Conservation (phyloP, 2,888 invertebrate genomes). For the Macroteleia sp. region DNA sequence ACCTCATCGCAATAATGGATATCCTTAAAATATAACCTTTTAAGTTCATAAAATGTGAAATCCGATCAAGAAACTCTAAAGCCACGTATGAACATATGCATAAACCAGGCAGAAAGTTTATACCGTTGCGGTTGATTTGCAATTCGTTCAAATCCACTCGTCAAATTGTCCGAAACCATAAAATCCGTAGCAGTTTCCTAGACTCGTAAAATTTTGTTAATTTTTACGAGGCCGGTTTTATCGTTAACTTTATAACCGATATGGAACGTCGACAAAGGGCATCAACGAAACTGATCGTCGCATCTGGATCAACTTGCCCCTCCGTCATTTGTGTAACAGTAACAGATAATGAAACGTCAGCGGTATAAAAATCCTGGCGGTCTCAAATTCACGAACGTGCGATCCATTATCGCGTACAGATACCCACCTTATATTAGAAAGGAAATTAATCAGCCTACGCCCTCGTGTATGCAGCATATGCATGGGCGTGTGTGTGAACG, state of each 20-base stretch:
- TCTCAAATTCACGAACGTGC: slow-evolving; percentile 41
- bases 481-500: slow-evolving; percentile 7
- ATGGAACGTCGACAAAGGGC: too few relatives aligned
- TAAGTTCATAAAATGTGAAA: slow-evolving; percentile 51
- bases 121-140: slow-evolving; percentile 13
- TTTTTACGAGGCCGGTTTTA: slow-evolving; percentile 21
- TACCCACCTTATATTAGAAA: slow-evolving; percentile 52
- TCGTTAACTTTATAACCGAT: not conserved
- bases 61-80: slow-evolving; percentile 41
- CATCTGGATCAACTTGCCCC: slow-evolving; percentile 18
- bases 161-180: slow-evolving; percentile 22
- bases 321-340: slow-evolving; percentile 33
- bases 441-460: slow-evolving; percentile 58
- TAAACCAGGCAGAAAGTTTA: slow-evolving; percentile 13
- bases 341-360: slow-evolving; percentile 44
- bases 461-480: slow-evolving; percentile 26
- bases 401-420: slow-evolving; percentile 41
- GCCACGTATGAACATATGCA: slow-evolving; percentile 27
- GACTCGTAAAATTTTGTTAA: slow-evolving; percentile 34
- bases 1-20: too few relatives aligned
- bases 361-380: slow-evolving; percentile 24
- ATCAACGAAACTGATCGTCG: not conserved
- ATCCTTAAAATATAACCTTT: too few relatives aligned
- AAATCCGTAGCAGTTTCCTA: slow-evolving; percentile 8
- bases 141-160: not conserved